phyloP scores from a whole-genome alignment of 2,113 vertebrate species.

The Gallinago undulata region DNA sequence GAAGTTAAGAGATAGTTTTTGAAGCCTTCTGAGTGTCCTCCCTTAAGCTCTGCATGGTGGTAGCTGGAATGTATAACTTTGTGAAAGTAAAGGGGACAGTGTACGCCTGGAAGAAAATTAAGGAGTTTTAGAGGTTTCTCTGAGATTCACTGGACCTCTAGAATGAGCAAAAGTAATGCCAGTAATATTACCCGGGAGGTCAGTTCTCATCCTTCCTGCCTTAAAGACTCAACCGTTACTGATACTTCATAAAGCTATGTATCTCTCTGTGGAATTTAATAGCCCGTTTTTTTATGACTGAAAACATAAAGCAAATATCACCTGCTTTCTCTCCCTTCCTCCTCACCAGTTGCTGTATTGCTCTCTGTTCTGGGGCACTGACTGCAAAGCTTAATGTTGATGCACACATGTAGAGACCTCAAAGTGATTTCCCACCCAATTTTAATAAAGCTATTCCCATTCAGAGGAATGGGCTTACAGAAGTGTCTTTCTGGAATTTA shows the following conservation, averaged over 20 bases:
- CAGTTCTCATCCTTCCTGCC: background rate
- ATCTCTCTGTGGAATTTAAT: background rate
- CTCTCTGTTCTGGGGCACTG: background rate
- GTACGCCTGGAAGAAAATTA: background rate
- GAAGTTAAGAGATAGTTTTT: background rate
- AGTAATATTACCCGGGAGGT: background rate
- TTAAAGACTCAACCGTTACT: background rate
- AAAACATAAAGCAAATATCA: background rate
- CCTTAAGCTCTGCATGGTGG: background rate
- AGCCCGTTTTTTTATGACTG: background rate
- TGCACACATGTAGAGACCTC: background rate
- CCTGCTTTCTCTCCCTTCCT: background rate
- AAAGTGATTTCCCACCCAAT: rapidly evolving
- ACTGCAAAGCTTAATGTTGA: background rate
- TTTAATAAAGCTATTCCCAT: background rate
- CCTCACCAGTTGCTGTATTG: background rate
- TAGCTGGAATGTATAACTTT: background rate
- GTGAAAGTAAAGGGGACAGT: background rate
- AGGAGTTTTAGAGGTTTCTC: background rate
- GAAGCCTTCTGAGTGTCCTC: background rate
- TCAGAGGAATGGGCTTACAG: background rate
- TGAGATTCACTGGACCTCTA: background rate
- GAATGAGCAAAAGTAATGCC: background rate
- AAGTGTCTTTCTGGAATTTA: background rate
- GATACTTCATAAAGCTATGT: background rate